phyloP scores from a whole-genome alignment of 2,797 vertebrate genomes.

The Huso huso region DNA sequence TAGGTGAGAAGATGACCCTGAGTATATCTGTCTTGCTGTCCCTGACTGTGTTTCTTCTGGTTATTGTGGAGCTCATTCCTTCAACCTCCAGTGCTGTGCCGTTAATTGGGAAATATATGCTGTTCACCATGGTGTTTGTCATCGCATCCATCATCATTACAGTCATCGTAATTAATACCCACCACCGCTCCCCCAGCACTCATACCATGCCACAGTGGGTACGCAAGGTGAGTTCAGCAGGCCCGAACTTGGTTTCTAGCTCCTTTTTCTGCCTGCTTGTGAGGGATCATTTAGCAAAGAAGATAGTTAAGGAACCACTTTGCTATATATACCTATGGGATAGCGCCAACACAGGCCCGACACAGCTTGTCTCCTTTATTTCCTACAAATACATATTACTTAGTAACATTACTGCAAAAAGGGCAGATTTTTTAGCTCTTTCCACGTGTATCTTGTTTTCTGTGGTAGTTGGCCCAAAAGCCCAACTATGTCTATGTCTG shows the following conservation, averaged over 20 bases:
- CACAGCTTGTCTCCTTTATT: neutral
- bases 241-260: neutral
- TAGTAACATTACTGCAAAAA: too few species aligned
- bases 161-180: slow-evolving; percentile 88
- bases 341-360: neutral
- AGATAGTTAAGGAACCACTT: neutral
- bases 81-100: slow-evolving; percentile 93
- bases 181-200: slow-evolving; percentile 66
- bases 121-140: slow-evolving; percentile 97
- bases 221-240: slow-evolving; percentile 54
- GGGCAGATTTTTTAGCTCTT: too few species aligned
- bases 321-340: too few species aligned
- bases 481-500: too few species aligned
- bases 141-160: slow-evolving; percentile 94
- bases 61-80: slow-evolving; percentile 92
- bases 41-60: slow-evolving; percentile 88
- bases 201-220: slow-evolving; percentile 67
- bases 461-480: too few species aligned
- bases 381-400: too few species aligned
- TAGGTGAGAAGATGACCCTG: slow-evolving; percentile 96
- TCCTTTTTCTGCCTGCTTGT: neutral
- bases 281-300: neutral
- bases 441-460: too few species aligned
- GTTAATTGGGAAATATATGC: slow-evolving; percentile 95
- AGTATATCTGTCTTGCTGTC: slow-evolving; percentile 93